These are phyloP conservation scores for Liparis tanakae DNA, from an alignment of 2,797 vertebrate species.

Conservation along the genomic window DNA sequence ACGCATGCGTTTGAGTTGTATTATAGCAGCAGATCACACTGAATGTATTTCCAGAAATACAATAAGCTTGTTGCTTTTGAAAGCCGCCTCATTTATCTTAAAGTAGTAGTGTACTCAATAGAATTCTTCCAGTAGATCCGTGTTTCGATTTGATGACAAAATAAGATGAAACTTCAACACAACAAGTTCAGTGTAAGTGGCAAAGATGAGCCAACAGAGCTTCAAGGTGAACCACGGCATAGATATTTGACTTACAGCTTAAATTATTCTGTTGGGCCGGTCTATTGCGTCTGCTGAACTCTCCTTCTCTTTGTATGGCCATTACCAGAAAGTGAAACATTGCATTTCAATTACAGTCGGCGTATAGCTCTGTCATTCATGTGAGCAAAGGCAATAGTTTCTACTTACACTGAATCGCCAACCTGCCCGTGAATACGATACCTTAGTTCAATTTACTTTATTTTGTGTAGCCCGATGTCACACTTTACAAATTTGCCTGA, in stretches of 20 bases:
- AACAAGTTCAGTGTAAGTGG: constrained; percentile 56
- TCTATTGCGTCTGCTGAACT: constrained; percentile 53
- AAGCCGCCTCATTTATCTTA: constrained; percentile 25
- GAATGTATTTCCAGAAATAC: constrained; percentile 28
- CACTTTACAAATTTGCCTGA: too few relatives aligned
- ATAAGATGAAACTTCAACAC: constrained; percentile 52
- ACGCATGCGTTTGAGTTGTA: neutral
- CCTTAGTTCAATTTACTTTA: constrained; percentile 8
- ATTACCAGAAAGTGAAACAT: constrained; percentile 68
- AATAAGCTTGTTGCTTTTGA: constrained; percentile 38
- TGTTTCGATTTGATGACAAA: constrained; percentile 50
- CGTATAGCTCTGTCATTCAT: constrained; percentile 72
- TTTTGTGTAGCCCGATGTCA: too few relatives aligned
- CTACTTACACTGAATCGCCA: constrained; percentile 46
- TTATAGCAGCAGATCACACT: constrained; percentile 20
- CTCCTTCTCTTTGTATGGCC: constrained; percentile 62
- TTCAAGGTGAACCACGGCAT: constrained; percentile 68
- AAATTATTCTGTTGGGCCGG: constrained; percentile 69
- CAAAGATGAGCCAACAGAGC: constrained; percentile 56
- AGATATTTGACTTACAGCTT: constrained; percentile 74
- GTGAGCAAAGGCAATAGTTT: constrained; percentile 64
- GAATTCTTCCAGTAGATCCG: constrained; percentile 27
- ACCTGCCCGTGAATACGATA: constrained; percentile 38
- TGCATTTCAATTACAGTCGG: constrained; percentile 70
- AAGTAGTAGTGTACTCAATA: constrained; percentile 28